A percentile compares a stretch with the other conserved stretches of the same genome.
These are phyloP conservation scores for Plebejus melissa DNA, from an alignment of 2,888 invertebrate species.

Conservation along the genomic window DNA sequence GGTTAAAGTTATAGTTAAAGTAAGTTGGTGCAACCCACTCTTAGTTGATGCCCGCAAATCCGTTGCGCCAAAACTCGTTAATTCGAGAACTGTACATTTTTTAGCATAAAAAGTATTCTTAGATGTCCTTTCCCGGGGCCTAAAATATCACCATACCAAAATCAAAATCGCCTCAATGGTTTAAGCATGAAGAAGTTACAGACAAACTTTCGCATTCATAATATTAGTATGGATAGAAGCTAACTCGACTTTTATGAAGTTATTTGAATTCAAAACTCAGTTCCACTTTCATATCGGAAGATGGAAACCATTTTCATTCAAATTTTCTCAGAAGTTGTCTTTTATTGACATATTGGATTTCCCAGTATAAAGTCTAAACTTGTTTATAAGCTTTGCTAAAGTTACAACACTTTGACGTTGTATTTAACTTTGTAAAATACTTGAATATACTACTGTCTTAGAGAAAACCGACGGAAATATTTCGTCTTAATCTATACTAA, in stretches of 20 bases:
- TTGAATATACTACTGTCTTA: background rate
- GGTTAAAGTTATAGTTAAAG: too few species aligned
- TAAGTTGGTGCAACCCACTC: too few species aligned
- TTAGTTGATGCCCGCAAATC: too few species aligned
- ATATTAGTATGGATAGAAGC: background rate
- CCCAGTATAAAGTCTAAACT: background rate
- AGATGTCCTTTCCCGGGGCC: too few species aligned
- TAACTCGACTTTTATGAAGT: background rate
- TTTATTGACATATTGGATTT: slow-evolving; percentile 1
- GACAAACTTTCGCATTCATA: too few species aligned
- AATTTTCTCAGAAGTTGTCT: background rate
- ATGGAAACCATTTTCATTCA: background rate
- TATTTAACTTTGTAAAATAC: background rate
- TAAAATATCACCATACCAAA: too few species aligned
- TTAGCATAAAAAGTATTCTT: too few species aligned
- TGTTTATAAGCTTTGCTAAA: background rate
- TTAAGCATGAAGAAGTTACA: too few species aligned
- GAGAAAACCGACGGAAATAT: background rate
- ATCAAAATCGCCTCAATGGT: too few species aligned
- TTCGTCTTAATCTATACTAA: too few species aligned
- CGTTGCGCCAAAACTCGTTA: too few species aligned
- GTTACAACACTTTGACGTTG: background rate
- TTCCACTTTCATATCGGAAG: background rate
- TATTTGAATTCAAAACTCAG: background rate
- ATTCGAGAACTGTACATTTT: too few species aligned